These are phyloP conservation scores for Drosophila takahashii DNA, from an alignment of 1,140 invertebrate genomes.

Conservation along the genomic window DNA sequence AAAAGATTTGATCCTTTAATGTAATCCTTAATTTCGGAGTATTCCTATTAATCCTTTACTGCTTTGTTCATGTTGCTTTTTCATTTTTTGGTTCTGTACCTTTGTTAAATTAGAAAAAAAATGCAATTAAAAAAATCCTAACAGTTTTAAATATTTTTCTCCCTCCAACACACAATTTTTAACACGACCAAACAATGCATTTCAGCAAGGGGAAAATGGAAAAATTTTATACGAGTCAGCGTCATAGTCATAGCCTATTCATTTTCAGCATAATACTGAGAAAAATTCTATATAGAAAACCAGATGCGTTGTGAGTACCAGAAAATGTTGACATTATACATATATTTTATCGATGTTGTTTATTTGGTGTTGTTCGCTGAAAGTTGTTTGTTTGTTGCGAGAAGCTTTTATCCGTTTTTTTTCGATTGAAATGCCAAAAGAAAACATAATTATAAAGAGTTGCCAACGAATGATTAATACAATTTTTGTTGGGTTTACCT, in stretches of 20 bases:
- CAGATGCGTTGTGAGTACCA: slow-evolving; percentile 74
- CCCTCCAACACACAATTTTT: slow-evolving; percentile 4
- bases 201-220: slow-evolving; percentile 62
- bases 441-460: slow-evolving; percentile 5
- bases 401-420: slow-evolving; percentile 23
- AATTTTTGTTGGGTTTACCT: slow-evolving; percentile 14
- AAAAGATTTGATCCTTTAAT: neutral
- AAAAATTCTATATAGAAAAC: slow-evolving; percentile 76
- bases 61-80: neutral
- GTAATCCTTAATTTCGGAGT: neutral
- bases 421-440: slow-evolving; percentile 31
- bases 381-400: slow-evolving; percentile 30
- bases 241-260: slow-evolving; percentile 76
- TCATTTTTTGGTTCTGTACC: no score
- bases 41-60: neutral
- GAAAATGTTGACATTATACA: slow-evolving; percentile 2
- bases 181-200: slow-evolving; percentile 19
- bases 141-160: slow-evolving; percentile 1
- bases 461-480: neutral
- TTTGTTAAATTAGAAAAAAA: neutral
- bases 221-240: slow-evolving; percentile 54
- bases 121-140: neutral
- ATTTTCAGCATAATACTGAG: slow-evolving; percentile 77
- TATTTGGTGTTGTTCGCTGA: slow-evolving; percentile 34
- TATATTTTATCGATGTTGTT: slow-evolving; percentile 33